Base-by-base conservation (phyloP, 1,140 invertebrate genomes). In the Aphis craccivora region DNA sequence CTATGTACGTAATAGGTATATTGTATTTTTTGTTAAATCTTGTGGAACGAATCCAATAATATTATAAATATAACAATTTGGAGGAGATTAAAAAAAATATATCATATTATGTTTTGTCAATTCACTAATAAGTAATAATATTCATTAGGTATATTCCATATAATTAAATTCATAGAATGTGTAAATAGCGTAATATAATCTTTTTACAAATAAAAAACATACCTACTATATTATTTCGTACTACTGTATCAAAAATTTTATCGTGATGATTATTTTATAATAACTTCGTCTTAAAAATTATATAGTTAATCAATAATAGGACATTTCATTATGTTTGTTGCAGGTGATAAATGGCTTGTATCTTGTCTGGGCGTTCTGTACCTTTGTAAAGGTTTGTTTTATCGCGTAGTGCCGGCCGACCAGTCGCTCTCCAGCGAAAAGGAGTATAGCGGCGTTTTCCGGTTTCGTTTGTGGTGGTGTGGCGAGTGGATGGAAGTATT, bases 401-500 rank as follows among this genome's bases (percentile, higher is more conserved):
- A 99, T 95, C 96, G 98, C 88, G 99, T 99, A 9, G 98, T 99
- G 53, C 98, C 99, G 0, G 98, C 98, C 2, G 98, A 99, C 95
- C 99, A 99, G 95, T 98, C 99, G 94, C 96, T 96, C 5, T 95
- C 95, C 43, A 94, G 95, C 90, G 96, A 96, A 91, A 93, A 93
- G 22, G 94, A 95, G 40, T 97, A 98, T 94, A 96, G 96, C 23
- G 98, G 98, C 1, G 96, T 99, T 25, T 99, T 99, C 95, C 97
- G 98, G 94, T 99, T 99, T 96, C 97, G 98, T 1, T 95, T 99
- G 35, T 99, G 98, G 98, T 99, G 98, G 97, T 99, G 98, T 94
- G 98, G 98, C 0, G 97, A 99, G 95, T 99, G 98, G 99, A 97
- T 98, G 30, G 98, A 99, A 95, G 98, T 99, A 3, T 95, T 99